Base-by-base conservation (phyloP, 2,888 invertebrate species). In the Lithophane ornitopus region DNA sequence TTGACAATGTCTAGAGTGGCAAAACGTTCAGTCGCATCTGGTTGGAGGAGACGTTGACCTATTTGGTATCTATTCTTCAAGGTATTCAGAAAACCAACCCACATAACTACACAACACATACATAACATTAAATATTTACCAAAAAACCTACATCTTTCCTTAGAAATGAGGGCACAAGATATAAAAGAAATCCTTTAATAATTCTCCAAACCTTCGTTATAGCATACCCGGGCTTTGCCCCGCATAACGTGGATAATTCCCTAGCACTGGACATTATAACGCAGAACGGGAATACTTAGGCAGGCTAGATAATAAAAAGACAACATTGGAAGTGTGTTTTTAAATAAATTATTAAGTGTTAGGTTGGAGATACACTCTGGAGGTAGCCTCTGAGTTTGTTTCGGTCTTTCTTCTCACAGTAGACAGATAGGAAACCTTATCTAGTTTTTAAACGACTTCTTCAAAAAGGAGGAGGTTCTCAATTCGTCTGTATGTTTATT, bases 321-420 rank as follows among this genome's bases (percentile, higher is more conserved):
- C 81, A 86, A 86, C 85, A 81, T 82, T 85, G 87, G 76, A 89
- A 90, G 88, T 88, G 85, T 87, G 85, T 87, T 88, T 90, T 87
- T 90, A 90, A 90, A 91, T 91, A 81, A 85, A 85, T 82, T 85
- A 81, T 82, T 65, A 81, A 63, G 62, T 85, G 49, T 70, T 65
- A 70, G 39, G 81, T 67, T 34, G 7, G 7, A 22, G 39, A 11
- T n/a, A 67, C 70, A 85, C 76, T n/a, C 19, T 19, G 46, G 46
- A 19, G 46, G 46, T 7, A 7, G 7, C 46, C 19, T 49, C 19
- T 49, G 46, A 46, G 7, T 19, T 46, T 16, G 16, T 46, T 46
- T 46, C 16, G 46, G 19, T 19, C 19, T 49, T 49, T 49, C 19
- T 19, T 49, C 19, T 49, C 49, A 49, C 6, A 49, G 19, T 19